Base-by-base conservation (phyloP, 2,113 vertebrate genomes). In the Pterophyllum scalare region DNA sequence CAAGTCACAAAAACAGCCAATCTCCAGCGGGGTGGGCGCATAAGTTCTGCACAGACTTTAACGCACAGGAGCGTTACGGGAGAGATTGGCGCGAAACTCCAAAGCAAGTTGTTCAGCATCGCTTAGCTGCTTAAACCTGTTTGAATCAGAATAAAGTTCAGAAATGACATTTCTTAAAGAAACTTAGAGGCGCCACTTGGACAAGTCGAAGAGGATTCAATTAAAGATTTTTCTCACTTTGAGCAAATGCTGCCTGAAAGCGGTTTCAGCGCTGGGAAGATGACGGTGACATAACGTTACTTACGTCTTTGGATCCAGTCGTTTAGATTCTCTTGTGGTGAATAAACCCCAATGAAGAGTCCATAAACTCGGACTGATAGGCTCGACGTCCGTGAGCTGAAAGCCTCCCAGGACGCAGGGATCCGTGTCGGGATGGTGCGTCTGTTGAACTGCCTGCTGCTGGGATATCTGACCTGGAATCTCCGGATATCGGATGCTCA, bases 391-490 rank as follows among this genome's bases (percentile, higher is more conserved):
- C 72, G 15, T 61, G 57, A 75, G 75, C 64, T 35, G 86, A 61
- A 79, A 72, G 74, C 80, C 80, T 6, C 57, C 13, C 54, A 5
- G 79, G 83, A 81, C 85, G 59, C 57, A 11, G 75, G 75, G 54
- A 56, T 24, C 80, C 57, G 59, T 59, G 79, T 86, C 93, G 94
- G 92, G 89, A 96, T 96, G 96, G 89, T 86, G 95, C 92, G 94
- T 90, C 92, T 96, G 87, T 89, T 97, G 77, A 94, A 83, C 90
- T 97, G 94, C 89, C 94, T 98, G 28, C 84, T 98, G 79, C 90
- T 98, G 82, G 96, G 95, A 65, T 96, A 95, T 91, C 94, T 97
- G 80, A 95, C 95, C 86, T 96, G 95, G 92, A 96, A 95, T 81
- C 94, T 97, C 85, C 93, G 94, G 79, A 94, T 96, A 20, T 95